Percentiles rank a stretch among this genome's conserved stretches.
These are phyloP conservation scores for Menidia menidia DNA, from an alignment of 2,797 vertebrate genomes.

Conservation along the genomic window DNA sequence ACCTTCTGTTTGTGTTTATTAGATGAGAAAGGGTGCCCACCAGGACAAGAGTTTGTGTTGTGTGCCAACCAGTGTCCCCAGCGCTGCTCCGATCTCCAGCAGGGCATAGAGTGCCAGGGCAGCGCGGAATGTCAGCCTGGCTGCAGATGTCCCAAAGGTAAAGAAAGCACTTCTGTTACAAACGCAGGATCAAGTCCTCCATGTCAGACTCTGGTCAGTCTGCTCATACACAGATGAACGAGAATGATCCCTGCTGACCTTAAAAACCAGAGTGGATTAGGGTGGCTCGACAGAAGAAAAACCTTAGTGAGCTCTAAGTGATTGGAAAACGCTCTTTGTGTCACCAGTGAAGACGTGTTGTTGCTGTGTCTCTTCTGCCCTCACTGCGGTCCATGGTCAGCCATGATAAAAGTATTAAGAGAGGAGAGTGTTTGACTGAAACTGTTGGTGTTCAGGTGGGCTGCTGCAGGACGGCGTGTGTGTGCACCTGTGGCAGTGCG, in stretches of 20 bases:
- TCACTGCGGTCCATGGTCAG: too few relatives aligned
- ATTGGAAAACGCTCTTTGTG: too few relatives aligned
- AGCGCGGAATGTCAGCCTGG: slow-evolving; percentile 83
- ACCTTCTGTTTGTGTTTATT: slow-evolving; percentile 57
- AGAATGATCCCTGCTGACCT: too few relatives aligned
- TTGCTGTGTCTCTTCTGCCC: too few relatives aligned
- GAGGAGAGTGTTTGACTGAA: too few relatives aligned
- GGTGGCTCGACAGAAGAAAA: not conserved
- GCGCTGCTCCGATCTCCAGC: slow-evolving; percentile 89
- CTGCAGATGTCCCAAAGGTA: slow-evolving; percentile 87
- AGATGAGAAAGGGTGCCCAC: slow-evolving; percentile 84
- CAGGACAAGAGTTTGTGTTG: slow-evolving; percentile 78
- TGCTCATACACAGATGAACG: too few relatives aligned
- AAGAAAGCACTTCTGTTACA: slow-evolving; percentile 6
- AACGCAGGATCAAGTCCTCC: not conserved
- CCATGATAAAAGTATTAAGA: too few relatives aligned
- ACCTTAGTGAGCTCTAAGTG: too few relatives aligned
- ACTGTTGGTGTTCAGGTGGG: slow-evolving; percentile 66
- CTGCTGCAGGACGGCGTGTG: slow-evolving; percentile 86
- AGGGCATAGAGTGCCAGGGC: slow-evolving; percentile 85
- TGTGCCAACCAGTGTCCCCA: slow-evolving; percentile 90
- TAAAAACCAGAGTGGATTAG: too few relatives aligned
- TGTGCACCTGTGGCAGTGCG: slow-evolving; percentile 86
- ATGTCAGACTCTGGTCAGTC: not conserved
- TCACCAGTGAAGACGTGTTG: too few relatives aligned